Evolutionary conservation across 2,113 vertebrate genomes (phyloP).

Genomic region (Steatornis caripensis): DNA sequence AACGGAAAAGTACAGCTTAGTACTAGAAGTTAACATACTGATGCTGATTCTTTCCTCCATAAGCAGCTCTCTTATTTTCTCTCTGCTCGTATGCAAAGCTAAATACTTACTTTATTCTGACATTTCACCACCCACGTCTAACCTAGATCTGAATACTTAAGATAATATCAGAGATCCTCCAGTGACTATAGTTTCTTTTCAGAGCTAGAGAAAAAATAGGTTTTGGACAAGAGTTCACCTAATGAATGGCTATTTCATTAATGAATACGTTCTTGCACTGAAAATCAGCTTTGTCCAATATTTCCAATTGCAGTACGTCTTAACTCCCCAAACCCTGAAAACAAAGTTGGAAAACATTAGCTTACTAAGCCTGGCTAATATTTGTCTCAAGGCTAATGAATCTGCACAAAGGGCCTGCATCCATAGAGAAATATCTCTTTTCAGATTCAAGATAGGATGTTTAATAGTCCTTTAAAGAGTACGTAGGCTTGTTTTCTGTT

Average conservation of each 20-base stretch:
- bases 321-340: neutral
- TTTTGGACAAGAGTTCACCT: slow-evolving; percentile 35
- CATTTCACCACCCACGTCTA: slow-evolving; percentile 15
- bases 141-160: slow-evolving; percentile 19
- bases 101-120: slow-evolving; percentile 2
- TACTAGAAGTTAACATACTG: neutral
- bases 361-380: neutral
- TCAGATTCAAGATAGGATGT: neutral
- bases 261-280: neutral
- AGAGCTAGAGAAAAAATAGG: neutral
- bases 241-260: slow-evolving; percentile 33
- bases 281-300: slow-evolving; percentile 19
- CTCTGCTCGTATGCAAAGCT: neutral
- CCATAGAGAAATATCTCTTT: neutral
- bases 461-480: neutral
- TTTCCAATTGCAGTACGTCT: neutral
- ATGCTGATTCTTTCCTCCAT: neutral
- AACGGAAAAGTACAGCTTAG: neutral
- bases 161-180: slow-evolving; percentile 19
- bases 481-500: neutral
- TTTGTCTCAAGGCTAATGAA: neutral
- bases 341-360: neutral
- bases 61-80: neutral
- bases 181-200: slow-evolving; percentile 17
- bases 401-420: neutral